Evolutionary conservation across 2,113 vertebrate species (phyloP).

Genomic region (Chinchilla lanigera): DNA sequence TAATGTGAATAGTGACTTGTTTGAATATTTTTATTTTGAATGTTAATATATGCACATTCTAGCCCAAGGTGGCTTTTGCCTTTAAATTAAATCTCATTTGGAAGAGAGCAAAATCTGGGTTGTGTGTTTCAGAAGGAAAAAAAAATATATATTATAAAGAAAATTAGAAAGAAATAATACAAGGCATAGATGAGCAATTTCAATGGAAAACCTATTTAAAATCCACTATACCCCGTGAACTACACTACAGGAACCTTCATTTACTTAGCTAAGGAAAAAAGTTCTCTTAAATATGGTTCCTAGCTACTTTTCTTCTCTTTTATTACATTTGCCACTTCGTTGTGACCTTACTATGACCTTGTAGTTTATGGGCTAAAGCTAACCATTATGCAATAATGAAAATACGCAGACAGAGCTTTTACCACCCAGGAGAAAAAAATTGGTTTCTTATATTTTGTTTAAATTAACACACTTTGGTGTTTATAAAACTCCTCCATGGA

Average conservation of each 20-base stretch:
- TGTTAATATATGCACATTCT: not conserved
- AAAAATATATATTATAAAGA: not conserved
- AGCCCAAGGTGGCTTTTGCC: not conserved
- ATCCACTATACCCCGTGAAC: not conserved
- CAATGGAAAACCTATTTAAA: slow-evolving; percentile 46
- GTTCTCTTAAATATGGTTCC: slow-evolving; percentile 65
- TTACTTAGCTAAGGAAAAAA: slow-evolving; percentile 24
- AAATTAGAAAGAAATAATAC: not conserved
- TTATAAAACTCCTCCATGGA: slow-evolving; percentile 78
- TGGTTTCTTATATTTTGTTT: slow-evolving; percentile 84
- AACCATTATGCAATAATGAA: slow-evolving; percentile 85
- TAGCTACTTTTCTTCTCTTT: slow-evolving; percentile 72
- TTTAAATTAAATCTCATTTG: slow-evolving; percentile 20
- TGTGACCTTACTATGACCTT: slow-evolving; percentile 82
- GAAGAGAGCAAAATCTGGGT: not conserved
- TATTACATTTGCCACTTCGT: slow-evolving; percentile 80
- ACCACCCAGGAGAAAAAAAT: slow-evolving; percentile 79
- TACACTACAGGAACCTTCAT: slow-evolving; percentile 33
- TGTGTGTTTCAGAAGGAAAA: not conserved
- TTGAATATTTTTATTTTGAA: not conserved
- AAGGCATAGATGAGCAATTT: not conserved
- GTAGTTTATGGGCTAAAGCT: slow-evolving; percentile 85
- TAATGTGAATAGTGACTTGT: not conserved
- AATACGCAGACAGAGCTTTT: slow-evolving; percentile 86
- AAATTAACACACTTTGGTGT: slow-evolving; percentile 82